Evolutionary conservation across 2,113 vertebrate species (phyloP), one percentile per base, ranked within the genome.

Genomic region (Ciconia boyciana): DNA sequence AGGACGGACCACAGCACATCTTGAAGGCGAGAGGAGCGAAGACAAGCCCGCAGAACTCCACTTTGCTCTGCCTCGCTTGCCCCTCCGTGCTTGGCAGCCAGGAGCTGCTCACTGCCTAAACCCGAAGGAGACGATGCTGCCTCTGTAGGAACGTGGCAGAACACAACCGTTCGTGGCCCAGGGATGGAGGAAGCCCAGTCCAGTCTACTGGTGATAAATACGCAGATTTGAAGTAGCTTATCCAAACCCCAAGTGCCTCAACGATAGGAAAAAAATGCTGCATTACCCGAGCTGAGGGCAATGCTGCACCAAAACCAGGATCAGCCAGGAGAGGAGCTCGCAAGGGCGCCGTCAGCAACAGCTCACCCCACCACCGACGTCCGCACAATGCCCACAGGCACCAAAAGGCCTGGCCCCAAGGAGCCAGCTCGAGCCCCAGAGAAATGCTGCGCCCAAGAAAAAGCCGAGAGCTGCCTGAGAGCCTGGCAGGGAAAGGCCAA

Each of bases 381-480:
- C 68, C 1, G 0, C 68, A 13, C n/a, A 3, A 36, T 51, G 16
- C 34, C 31, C 8, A 1, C 0, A 1, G 72, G 41, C 16, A 51
- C 22, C 64, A 15, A 0, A 36, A 80, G 57, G 2, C 24, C 34
- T 10, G 25, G 62, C 24, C 25, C 16, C 31, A 10, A 16, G 70
- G 65, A 82, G 1, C 1, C 7, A 68, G 83, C 64, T 51, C 1
- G 2, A 84, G 65, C 15, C 60, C 69, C 19, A 34, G 29, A 46
- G 78, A 34, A 68, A 65, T 4, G 9, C 48, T 34, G 29, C 1
- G 2, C 9, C 48, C 9, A 0, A 77, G 31, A 41, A 21, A 54
- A 52, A 60, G 79, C 64, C 0, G 1, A 31, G 29, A 68, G 82
- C 52, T 41, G 16, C 48, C 18, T 11, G 28, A 80, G 32, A 78